Evolutionary conservation across 2,888 invertebrate species (phyloP).

Genomic region (Cheilosia variabilis): DNA sequence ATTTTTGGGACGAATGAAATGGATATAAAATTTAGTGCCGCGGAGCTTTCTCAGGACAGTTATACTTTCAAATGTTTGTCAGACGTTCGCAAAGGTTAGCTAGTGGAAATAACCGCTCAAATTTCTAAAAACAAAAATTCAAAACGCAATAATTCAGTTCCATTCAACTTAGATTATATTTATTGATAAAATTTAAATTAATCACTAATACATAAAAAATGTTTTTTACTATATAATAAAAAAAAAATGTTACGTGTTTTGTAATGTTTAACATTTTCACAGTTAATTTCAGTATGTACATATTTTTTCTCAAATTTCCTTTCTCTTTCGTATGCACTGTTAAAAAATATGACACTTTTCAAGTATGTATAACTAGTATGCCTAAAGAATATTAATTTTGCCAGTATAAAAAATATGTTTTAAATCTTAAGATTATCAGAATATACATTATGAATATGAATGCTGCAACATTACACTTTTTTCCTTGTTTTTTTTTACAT

Average conservation of each 20-base stretch:
- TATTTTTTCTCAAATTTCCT: conserved; percentile 17
- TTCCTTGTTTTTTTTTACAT: conserved; percentile 12
- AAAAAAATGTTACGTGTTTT: conserved; percentile 15
- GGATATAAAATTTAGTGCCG: too few species aligned
- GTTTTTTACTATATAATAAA: conserved; percentile 7
- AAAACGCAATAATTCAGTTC: conserved; percentile 37
- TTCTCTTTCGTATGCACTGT: conserved; percentile 52
- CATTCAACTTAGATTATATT: conserved; percentile 59
- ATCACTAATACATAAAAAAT: conserved; percentile 44
- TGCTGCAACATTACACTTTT: conserved; percentile 46
- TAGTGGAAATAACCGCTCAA: background rate
- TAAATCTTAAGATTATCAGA: conserved; percentile 72
- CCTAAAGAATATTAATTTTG: conserved; percentile 73
- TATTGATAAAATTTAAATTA: conserved; percentile 48
- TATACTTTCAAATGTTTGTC: too few species aligned
- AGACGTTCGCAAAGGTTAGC: too few species aligned
- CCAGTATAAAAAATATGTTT: conserved; percentile 73
- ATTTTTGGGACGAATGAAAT: too few species aligned
- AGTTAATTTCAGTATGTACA: conserved; percentile 61
- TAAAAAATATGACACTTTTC: conserved; percentile 72
- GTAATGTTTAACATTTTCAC: conserved; percentile 64
- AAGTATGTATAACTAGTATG: conserved; percentile 55
- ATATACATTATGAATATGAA: conserved; percentile 55
- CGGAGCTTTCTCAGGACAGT: too few species aligned
- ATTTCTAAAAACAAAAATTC: background rate